Conservation (phyloP, 1,140 invertebrate species). For the Caligus rogercresseyi region DNA sequence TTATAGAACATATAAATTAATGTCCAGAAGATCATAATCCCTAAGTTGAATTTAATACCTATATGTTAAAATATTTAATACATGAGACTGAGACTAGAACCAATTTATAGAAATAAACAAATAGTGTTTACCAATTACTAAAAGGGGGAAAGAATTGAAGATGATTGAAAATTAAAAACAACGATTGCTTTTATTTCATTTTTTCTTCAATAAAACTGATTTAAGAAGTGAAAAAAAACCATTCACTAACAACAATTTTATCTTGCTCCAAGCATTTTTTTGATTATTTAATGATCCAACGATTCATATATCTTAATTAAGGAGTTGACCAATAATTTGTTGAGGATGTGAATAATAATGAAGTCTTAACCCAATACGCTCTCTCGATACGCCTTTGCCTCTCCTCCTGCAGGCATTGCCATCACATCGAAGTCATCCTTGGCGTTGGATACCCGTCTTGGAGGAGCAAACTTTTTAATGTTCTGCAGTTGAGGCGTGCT, state of each 20-base stretch:
- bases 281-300: too few relatives aligned
- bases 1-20: background rate
- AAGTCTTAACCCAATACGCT: constrained; percentile 8
- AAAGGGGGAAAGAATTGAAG: too few relatives aligned
- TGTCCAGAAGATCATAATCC: background rate
- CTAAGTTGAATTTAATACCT: background rate
- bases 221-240: too few relatives aligned
- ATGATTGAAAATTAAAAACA: too few relatives aligned
- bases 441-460: background rate
- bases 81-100: background rate
- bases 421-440: background rate
- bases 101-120: background rate
- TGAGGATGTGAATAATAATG: too few relatives aligned
- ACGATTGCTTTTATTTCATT: too few relatives aligned
- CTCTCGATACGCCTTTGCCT: background rate
- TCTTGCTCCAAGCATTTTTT: too few relatives aligned
- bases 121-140: too few relatives aligned
- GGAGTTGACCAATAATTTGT: too few relatives aligned
- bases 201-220: too few relatives aligned
- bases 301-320: too few relatives aligned
- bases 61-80: background rate
- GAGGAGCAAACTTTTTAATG: background rate
- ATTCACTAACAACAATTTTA: too few relatives aligned
- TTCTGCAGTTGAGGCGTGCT: background rate
- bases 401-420: background rate